These are phyloP conservation scores for Agrochola circellaris DNA, from an alignment of 2,888 invertebrate genomes.

Conservation along the genomic window DNA sequence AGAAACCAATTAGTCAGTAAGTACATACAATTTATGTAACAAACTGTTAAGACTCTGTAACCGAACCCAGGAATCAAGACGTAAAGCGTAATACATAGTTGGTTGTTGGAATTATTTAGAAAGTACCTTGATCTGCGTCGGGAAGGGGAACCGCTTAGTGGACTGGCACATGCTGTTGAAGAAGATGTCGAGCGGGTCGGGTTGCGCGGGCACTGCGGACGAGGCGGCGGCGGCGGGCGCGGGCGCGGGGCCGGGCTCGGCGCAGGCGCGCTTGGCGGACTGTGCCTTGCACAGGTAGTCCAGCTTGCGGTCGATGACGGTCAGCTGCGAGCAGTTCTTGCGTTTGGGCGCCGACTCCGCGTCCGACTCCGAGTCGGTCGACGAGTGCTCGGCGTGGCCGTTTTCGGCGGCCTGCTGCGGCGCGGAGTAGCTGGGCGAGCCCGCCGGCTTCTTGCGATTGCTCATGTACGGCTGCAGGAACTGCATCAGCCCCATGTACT, in stretches of 20 bases:
- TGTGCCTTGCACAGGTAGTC: slow-evolving; percentile 79
- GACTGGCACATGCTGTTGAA: slow-evolving; percentile 88
- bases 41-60: too few species aligned
- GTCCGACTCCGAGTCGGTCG: slow-evolving; percentile 70
- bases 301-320: slow-evolving; percentile 79
- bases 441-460: slow-evolving; percentile 81
- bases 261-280: slow-evolving; percentile 60
- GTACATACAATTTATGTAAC: too few species aligned
- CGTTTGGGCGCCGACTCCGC: slow-evolving; percentile 73
- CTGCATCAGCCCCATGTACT: slow-evolving; percentile 86
- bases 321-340: slow-evolving; percentile 73
- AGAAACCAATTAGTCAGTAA: too few species aligned
- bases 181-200: slow-evolving; percentile 86
- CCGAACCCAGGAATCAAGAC: too few species aligned
- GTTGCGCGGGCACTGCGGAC: slow-evolving; percentile 59
- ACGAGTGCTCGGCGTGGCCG: slow-evolving; percentile 61
- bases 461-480: slow-evolving; percentile 89
- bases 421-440: slow-evolving; percentile 68
- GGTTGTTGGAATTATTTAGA: too few species aligned
- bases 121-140: slow-evolving; percentile 79
- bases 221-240: slow-evolving; percentile 34
- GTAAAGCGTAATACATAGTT: too few species aligned
- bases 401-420: slow-evolving; percentile 52
- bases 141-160: slow-evolving; percentile 85
- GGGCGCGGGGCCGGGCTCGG: slow-evolving; percentile 66